Evolutionary conservation across 2,888 invertebrate genomes (phyloP), one percentile per base, ranked within the genome.

Genomic region (Nephrocerus scutellatus): DNA sequence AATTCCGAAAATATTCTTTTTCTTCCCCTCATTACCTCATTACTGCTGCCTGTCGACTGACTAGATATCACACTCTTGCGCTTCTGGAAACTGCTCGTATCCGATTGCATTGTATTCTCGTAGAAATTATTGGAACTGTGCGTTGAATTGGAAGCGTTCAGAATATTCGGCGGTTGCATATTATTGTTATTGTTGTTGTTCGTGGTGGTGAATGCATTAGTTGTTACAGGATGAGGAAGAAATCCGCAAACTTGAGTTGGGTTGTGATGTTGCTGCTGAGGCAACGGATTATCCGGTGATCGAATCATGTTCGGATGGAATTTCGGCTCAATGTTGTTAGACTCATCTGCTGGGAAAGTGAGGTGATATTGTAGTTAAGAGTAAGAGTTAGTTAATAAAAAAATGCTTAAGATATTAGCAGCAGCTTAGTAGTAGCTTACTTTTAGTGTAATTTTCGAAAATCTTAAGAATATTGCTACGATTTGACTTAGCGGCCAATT

Each of bases 401-500:
- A 41, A 44, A 39, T 2, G 15, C 36, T 24, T 18, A 29, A 28
- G 37, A 30, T 25, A 42, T 26, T 19, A 24, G 25, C 36, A 28
- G 10, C 6, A 25, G 6, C 23, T 31, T 32, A 28, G 42, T 36
- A 19, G 26, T 30, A 26, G 36, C 56, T 60, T 60, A 69, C 69
- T 66, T 57, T 67, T 69, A 35, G 72, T 65, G 67, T 78, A 79
- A 29, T 83, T 80, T 65, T 88, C 88, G 53, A 84, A 74, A 55
- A 84, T 74, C 49, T 82, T 77, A 41, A 85, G 84, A 47, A 93
- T 89, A 52, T 82, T 82, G 42, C 81, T 78, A 68, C 93, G 92
- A 0, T 92, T 92, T 2, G 90, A 89, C 53, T 92, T 88, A 51
- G 89, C 82, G 4, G 93, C 93, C 15, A 95, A 87, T 55, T 90